Percentiles rank a stretch among this genome's conserved stretches.
Conservation (phyloP, 1,140 invertebrate species). For the Drosophila arizonae region DNA sequence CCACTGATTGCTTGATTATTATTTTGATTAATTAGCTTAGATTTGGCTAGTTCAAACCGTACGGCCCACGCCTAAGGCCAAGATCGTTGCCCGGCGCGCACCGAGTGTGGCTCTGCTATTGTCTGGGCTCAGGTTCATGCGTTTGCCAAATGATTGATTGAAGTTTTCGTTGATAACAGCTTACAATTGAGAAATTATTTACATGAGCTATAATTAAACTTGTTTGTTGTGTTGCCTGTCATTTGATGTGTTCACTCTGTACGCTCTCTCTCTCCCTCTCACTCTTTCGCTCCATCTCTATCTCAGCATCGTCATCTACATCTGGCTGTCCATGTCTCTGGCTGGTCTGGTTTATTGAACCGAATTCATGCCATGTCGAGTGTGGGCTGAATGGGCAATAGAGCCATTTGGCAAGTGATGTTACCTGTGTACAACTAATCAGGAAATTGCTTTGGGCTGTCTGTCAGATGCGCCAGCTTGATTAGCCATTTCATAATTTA, state of each 20-base stretch:
- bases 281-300: not conserved
- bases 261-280: conserved; percentile 25
- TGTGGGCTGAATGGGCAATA: conserved; percentile 32
- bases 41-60: conserved; percentile 80
- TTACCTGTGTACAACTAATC: conserved; percentile 62
- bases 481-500: conserved; percentile 64
- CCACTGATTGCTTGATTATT: conserved; percentile 81
- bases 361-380: conserved; percentile 53
- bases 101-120: conserved; percentile 46
- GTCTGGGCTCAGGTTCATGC: conserved; percentile 71
- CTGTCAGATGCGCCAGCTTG: conserved; percentile 66
- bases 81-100: conserved; percentile 25
- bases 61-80: conserved; percentile 66
- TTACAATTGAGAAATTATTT: conserved; percentile 82
- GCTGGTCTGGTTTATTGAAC: conserved; percentile 74
- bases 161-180: conserved; percentile 79
- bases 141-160: conserved; percentile 77
- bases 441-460: conserved; percentile 72
- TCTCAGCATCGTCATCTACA: not conserved
- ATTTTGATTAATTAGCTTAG: conserved; percentile 81
- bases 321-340: not conserved
- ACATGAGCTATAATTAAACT: conserved; percentile 81
- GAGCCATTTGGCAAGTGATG: conserved; percentile 65
- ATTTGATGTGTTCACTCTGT: conserved; percentile 54
- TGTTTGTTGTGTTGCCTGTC: conserved; percentile 79